phyloP scores from a whole-genome alignment of 2,113 vertebrate species.

The Leucoraja erinaceus region DNA sequence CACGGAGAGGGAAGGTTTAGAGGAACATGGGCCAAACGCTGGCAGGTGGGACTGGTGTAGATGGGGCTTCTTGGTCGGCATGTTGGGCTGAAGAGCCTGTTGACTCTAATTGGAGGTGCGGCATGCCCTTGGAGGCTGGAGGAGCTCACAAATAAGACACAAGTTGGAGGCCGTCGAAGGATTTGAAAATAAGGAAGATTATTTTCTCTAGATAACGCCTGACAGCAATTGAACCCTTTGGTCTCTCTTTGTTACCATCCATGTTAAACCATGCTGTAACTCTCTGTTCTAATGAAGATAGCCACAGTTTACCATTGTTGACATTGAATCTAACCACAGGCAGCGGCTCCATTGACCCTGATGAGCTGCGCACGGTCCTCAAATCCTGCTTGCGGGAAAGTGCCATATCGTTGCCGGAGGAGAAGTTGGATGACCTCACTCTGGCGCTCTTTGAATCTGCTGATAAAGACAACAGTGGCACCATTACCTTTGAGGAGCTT shows the following conservation, averaged over 20 bases:
- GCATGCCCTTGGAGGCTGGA: not conserved
- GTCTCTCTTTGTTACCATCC: not conserved
- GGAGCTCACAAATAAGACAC: too few relatives aligned
- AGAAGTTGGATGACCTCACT: slow-evolving; percentile 72
- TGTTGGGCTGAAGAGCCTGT: too few relatives aligned
- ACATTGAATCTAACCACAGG: slow-evolving; percentile 49
- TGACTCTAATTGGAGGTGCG: not conserved
- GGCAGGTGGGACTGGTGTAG: too few relatives aligned
- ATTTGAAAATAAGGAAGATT: not conserved
- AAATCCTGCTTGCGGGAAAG: slow-evolving; percentile 75
- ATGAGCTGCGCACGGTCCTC: slow-evolving; percentile 69
- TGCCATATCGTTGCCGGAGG: slow-evolving; percentile 69
- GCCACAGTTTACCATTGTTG: not conserved
- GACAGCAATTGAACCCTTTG: not conserved
- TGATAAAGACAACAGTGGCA: slow-evolving; percentile 68
- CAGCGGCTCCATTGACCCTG: slow-evolving; percentile 73
- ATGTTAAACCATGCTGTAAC: not conserved
- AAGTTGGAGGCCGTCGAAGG: not conserved
- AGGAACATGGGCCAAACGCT: too few relatives aligned
- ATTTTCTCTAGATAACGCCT: too few relatives aligned
- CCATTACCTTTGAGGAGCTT: slow-evolving; percentile 85
- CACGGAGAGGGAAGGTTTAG: too few relatives aligned
- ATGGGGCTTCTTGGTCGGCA: too few relatives aligned
- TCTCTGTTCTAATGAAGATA: not conserved
- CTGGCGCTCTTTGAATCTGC: slow-evolving; percentile 72